Base-by-base conservation (phyloP, 2,797 vertebrate species). In the Bovichtus variegatus region DNA sequence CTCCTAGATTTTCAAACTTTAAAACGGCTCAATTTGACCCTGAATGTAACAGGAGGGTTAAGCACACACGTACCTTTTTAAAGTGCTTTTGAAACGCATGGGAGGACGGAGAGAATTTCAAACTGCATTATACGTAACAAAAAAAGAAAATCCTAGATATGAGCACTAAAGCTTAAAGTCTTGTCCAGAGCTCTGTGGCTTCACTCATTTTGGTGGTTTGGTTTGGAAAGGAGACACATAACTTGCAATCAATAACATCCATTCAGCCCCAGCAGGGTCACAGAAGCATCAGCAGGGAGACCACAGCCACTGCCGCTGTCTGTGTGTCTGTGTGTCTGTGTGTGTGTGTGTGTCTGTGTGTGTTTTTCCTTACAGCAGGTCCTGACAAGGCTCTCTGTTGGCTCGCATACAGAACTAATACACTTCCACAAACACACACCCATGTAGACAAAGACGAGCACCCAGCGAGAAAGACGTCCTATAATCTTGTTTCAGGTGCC, bases 241-340 rank as follows among this genome's bases (percentile, higher is more conserved):
- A 36, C 23, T 49, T 36, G 10, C 11, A 41, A 68, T 74, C 62
- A 54, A 11, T 76, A 70, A 19, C 15, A 46, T 46, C 38, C 31
- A 47, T 43, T 66, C 29, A 55, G 41, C 12, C n/a, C 25, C 36
- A 69, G 62, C 0, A 9, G 58, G 66, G 21, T 44, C 62, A 41
- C 60, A 50, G 50, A 19, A 63, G 41, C 63, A 63, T 31, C 51
- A 79, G 43, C 51, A 47, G 21, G 61, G 63, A 43, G 55, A 71
- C 61, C 19, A 54, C 69, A 54, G 63, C 21, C 55, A 38, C 54
- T 59, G 62, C 34, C 5, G n/a, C n/a, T n/a, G n/a, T n/a, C n/a
- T n/a, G n/a, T n/a, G n/a, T n/a, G n/a, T n/a, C n/a, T n/a, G n/a
- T n/a, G n/a, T n/a, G n/a, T n/a, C n/a, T n/a, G n/a, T n/a, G n/a